phyloP scores from a whole-genome alignment of 2,888 invertebrate genomes.

The Dryobota labecula region DNA sequence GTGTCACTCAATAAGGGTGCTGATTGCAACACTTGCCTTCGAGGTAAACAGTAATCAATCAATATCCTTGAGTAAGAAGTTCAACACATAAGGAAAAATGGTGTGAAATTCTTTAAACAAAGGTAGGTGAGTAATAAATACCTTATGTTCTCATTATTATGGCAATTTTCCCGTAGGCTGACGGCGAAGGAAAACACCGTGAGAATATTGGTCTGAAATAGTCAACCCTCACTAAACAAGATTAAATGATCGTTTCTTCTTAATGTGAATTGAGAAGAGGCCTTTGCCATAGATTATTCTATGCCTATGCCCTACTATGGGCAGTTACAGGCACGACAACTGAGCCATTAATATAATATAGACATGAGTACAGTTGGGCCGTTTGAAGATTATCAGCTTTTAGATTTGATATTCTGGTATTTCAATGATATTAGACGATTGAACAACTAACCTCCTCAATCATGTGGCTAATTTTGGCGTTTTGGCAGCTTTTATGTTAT shows the following conservation, averaged over 20 bases:
- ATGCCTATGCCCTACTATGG: too few relatives aligned
- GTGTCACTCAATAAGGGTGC: too few relatives aligned
- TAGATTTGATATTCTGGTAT: too few relatives aligned
- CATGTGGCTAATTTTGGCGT: slow-evolving; percentile 14
- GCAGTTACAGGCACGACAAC: not conserved
- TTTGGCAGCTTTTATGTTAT: slow-evolving; percentile 6
- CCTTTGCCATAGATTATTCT: not conserved
- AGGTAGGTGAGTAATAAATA: not conserved
- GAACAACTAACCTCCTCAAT: too few relatives aligned
- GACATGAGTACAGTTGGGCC: too few relatives aligned
- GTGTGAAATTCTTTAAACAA: not conserved
- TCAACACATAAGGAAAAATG: not conserved
- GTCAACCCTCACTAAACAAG: too few relatives aligned
- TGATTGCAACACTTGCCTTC: not conserved
- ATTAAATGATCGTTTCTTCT: not conserved
- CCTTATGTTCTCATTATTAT: not conserved
- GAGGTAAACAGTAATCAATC: not conserved
- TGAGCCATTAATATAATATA: not conserved
- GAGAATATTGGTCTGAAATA: not conserved
- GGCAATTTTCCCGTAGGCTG: not conserved
- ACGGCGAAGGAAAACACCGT: not conserved
- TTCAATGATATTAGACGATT: too few relatives aligned
- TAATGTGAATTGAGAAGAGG: not conserved
- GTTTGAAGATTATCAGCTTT: too few relatives aligned
- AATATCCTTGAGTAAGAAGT: not conserved